Conservation (phyloP, 2,113 vertebrate genomes). For the Lutjanus erythropterus region DNA sequence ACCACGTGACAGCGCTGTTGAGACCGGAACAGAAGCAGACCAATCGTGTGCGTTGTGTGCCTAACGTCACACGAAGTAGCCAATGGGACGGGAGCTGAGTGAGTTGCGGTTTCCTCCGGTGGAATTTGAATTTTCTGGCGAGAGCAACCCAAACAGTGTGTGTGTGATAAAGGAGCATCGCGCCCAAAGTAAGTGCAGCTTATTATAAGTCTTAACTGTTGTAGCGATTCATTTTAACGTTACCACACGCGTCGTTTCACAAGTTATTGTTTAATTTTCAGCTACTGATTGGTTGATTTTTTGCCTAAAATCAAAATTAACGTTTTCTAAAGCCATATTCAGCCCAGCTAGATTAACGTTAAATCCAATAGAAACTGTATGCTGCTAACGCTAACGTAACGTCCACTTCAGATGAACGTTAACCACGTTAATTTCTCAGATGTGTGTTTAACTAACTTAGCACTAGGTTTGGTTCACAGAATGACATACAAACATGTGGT, state of each 20-base stretch:
- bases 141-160: constrained; percentile 4
- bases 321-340: background rate
- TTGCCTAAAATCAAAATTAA: background rate
- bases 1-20: constrained; percentile 13
- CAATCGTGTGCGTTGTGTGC: constrained; percentile 41
- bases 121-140: constrained; percentile 77
- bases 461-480: background rate
- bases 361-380: background rate
- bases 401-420: background rate
- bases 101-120: constrained; percentile 9
- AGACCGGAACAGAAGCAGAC: background rate
- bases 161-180: constrained; percentile 37
- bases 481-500: background rate
- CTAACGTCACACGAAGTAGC: constrained; percentile 26
- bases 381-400: no score
- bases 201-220: rapidly evolving
- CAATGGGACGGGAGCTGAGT: constrained; percentile 60
- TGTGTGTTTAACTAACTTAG: background rate
- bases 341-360: background rate
- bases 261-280: no score
- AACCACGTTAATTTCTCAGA: background rate
- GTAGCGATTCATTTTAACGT: background rate
- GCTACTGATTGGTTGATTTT: background rate
- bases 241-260: background rate
- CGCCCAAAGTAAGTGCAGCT: constrained; percentile 73